Evolutionary conservation across 64 coral and sea anemone genomes (phyloP), one percentile per base, ranked within the genome.

Genomic region (Anthopleura sola): DNA sequence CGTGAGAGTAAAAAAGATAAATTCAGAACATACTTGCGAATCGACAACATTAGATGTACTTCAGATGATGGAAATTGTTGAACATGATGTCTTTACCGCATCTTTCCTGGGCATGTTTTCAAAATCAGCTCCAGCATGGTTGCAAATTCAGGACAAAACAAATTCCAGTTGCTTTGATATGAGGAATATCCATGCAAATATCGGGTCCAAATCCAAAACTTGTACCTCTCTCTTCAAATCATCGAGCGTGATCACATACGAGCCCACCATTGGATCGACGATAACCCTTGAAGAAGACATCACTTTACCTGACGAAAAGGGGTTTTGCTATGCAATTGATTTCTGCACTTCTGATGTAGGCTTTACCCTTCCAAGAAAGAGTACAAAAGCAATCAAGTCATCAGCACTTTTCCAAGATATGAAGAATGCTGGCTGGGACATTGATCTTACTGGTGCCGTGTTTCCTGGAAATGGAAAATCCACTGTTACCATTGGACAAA

Each of bases 391-490:
- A n/a, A n/a, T n/a, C n/a, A n/a, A n/a, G n/a, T n/a, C n/a, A n/a
- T n/a, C n/a, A n/a, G 23, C 28, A 37, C 28, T 75, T 75, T 75
- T 75, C 69, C 69, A 37, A 75, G 69, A 75, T 18, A 75, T 75
- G 69, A 32, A 75, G 23, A 75, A 34, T 14, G 69, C 24, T 75
- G 69, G 69, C 5, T 75, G 69, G 69, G 36, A 32, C 12, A 75
- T 75, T 9, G 69, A 75, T 34, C 69, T 37, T 14, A 75, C 28
- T 14, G n/a, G n/a, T n/a, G n/a, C n/a, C n/a, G n/a, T n/a, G n/a
- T n/a, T n/a, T n/a, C n/a, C n/a, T n/a, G n/a, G 69, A 75, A 75
- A 75, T 36, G 28, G 28, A 34, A 75, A 23, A 32, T 12, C 29
- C 12, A 75, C 28, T 6, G 69, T 75, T 18, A 31, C 28, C 6